Base-by-base conservation (phyloP, 2,888 invertebrate genomes). In the Notocelia uddmanniana region DNA sequence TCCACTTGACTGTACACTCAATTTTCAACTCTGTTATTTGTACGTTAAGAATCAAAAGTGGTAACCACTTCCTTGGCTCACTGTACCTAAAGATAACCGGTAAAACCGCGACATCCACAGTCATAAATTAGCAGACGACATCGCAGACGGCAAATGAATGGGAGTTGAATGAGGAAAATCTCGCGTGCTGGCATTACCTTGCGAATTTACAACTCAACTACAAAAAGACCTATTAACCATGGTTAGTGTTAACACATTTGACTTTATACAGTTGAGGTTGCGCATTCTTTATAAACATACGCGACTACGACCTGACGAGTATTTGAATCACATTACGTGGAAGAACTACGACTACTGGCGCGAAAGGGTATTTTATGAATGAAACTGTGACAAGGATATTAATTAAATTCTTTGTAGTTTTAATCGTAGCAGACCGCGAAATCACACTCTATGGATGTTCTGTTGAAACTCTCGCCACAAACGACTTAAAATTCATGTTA, bases 81-180 rank as follows among this genome's bases (percentile, higher is more conserved):
- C 3, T n/a, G 8, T n/a, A n/a, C 45, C 8, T 45, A 54, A 41
- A 45, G 1, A 8, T 34, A 57, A 50, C 18, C 52, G 13, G 37
- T 37, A 37, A 50, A 54, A 23, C 34, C 37, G 19, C 64, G n/a
- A 57, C 18, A 21, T 63, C 18, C 19, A 50, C 34, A 55, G 26
- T 15, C 62, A 63, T 60, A 45, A 69, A 45, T 60, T 34, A 54
- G 23, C 41, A 50, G 48, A 63, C 69, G 34, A 48, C 45, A 18
- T 57, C 48, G 57, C 18, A 69, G 63, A 41, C 57, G 50, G 37
- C 48, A 55, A 70, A 66, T 58, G 23, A 58, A 66, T 64, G 64
- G 52, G 23, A 2, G 31, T 50, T 54, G 64, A 41, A 64, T 31
- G 64, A 66, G 64, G 70, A 70, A 70, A 59, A 70, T 58, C 37